These are phyloP conservation scores for Toxotes chatareus DNA, from an alignment of 2,113 vertebrate genomes.

Conservation along the genomic window DNA sequence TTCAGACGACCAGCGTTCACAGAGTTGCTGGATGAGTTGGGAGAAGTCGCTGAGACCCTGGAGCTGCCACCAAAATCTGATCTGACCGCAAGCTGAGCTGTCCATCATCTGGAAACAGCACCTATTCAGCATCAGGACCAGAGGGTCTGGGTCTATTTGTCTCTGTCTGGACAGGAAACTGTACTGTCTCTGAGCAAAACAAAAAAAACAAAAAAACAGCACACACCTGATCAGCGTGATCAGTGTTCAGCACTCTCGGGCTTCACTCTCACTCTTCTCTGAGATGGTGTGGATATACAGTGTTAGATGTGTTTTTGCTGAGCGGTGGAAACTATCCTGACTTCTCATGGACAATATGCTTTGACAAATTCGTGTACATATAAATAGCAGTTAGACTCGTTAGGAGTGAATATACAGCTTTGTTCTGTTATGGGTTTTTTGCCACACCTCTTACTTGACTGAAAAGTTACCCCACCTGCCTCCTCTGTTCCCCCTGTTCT, in stretches of 20 bases:
- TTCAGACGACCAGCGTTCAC: constrained; percentile 89
- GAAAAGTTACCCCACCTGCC: constrained; percentile 4
- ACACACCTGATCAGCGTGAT: neutral
- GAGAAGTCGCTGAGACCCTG: constrained; percentile 83
- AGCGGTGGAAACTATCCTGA: neutral
- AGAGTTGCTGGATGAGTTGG: constrained; percentile 87
- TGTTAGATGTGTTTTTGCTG: constrained; percentile 8
- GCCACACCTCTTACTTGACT: constrained; percentile 5
- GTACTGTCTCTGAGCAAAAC: constrained; percentile 1
- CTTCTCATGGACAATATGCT: constrained; percentile 24
- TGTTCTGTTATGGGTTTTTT: neutral
- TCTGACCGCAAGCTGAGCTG: constrained; percentile 72
- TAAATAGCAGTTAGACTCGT: neutral
- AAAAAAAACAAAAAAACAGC: neutral
- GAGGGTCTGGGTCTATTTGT: neutral
- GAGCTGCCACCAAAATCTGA: constrained; percentile 77
- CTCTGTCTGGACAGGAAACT: constrained; percentile 22
- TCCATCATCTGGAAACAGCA: neutral
- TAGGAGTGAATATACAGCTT: constrained; percentile 3
- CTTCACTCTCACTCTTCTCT: constrained; percentile 7
- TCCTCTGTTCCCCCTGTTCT: neutral
- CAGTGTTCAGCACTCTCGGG: constrained; percentile 2
- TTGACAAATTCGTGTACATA: constrained; percentile 27
- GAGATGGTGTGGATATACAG: constrained; percentile 15
- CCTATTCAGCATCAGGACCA: neutral